phyloP scores from a whole-genome alignment of 1,140 invertebrate genomes.

The Meloidogyne chitwoodi region DNA sequence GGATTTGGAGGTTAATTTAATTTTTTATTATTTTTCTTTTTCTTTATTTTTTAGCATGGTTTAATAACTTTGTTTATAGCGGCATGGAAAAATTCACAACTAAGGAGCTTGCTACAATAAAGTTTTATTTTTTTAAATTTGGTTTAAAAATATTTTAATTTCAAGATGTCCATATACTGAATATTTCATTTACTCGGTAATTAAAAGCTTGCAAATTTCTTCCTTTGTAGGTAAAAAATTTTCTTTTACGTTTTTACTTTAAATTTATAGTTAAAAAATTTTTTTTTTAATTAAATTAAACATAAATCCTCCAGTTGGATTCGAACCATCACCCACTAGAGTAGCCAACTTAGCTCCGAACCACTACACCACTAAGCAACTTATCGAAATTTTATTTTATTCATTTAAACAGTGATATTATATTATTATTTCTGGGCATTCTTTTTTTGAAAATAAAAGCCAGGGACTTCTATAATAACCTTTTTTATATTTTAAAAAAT shows the following conservation, averaged over 20 bases:
- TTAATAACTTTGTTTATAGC: neutral
- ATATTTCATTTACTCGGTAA: neutral
- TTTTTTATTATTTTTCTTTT: too few species aligned
- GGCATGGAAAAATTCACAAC: neutral
- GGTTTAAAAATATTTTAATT: neutral
- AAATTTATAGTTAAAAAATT: neutral
- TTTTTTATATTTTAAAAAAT: too few species aligned
- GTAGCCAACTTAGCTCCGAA: neutral
- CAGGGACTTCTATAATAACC: too few species aligned
- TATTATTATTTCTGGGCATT: too few species aligned
- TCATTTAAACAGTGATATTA: too few species aligned
- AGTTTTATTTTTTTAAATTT: neutral
- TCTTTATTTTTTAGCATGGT: neutral
- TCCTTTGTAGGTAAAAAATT: neutral
- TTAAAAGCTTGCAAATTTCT: neutral
- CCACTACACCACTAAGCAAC: neutral
- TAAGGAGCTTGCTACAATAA: neutral
- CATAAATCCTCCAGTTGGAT: neutral
- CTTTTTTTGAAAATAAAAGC: too few species aligned
- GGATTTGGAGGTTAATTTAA: neutral
- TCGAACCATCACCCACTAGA: neutral
- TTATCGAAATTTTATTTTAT: too few species aligned
- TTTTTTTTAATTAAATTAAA: neutral
- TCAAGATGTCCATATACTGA: neutral
- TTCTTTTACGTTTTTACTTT: too few species aligned